Percentiles rank a stretch among this genome's conserved stretches.
Conservation (phyloP, 2,797 vertebrate species). For the Enteromius trimaculatus region DNA sequence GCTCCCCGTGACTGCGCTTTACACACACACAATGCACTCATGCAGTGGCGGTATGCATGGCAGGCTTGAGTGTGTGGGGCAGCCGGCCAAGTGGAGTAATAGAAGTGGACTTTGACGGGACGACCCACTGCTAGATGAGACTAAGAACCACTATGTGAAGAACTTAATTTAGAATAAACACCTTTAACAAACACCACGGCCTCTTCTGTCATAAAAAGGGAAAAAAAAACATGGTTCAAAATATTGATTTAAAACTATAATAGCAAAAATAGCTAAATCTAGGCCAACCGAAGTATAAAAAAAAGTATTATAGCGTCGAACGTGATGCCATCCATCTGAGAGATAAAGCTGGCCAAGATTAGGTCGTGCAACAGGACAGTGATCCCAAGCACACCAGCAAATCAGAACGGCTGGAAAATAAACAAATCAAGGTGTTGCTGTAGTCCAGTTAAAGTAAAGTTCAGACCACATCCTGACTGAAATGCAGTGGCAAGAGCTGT, state of each 20-base stretch:
- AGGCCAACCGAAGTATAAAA: neutral
- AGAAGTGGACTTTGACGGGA: conserved; percentile 42
- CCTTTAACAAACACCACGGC: neutral
- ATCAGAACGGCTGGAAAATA: neutral
- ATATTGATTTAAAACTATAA: neutral
- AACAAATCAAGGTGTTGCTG: neutral
- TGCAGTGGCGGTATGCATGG: conserved; percentile 7
- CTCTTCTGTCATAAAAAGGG: neutral
- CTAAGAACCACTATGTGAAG: conserved; percentile 8
- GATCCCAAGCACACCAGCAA: neutral
- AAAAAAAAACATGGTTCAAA: neutral
- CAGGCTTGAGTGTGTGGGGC: conserved; percentile 33
- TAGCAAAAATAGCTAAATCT: neutral
- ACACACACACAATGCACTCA: conserved; percentile 32
- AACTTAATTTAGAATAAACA: conserved; percentile 26
- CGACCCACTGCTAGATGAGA: conserved; percentile 39
- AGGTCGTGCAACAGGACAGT: neutral
- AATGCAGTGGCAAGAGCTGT: neutral
- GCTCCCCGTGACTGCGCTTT: conserved; percentile 15
- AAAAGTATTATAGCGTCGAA: neutral
- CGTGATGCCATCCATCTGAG: neutral
- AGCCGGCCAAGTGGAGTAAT: conserved; percentile 34
- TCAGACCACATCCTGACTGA: neutral
- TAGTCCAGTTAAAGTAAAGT: neutral
- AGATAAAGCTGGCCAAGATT: neutral